Evolutionary conservation across 1,140 invertebrate genomes (phyloP).

Genomic region (Drosophila miranda): DNA sequence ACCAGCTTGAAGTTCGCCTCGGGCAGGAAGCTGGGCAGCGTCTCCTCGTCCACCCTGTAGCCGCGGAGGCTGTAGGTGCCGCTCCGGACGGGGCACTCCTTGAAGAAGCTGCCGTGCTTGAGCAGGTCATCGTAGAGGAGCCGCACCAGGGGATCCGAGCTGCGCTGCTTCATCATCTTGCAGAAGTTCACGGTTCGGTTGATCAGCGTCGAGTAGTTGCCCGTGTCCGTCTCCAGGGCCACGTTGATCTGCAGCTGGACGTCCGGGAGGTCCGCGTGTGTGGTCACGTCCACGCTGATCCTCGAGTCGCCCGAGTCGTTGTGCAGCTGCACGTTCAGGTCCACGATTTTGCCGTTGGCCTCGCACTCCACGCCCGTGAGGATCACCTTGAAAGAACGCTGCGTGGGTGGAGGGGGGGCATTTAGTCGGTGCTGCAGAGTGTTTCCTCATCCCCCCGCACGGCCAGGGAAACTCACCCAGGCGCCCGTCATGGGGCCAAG

Average conservation of each 20-base stretch:
- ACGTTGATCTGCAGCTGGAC: slow-evolving; percentile 39
- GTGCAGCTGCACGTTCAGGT: slow-evolving; percentile 52
- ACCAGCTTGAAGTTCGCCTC: slow-evolving; percentile 58
- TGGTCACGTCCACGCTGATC: slow-evolving; percentile 35
- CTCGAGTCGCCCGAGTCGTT: slow-evolving; percentile 46
- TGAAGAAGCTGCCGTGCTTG: slow-evolving; percentile 59
- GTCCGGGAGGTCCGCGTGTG: slow-evolving; percentile 50
- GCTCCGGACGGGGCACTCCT: slow-evolving; percentile 61
- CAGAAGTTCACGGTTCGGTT: slow-evolving; percentile 58
- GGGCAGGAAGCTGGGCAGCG: slow-evolving; percentile 70
- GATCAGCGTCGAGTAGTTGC: slow-evolving; percentile 56
- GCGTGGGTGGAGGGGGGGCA: no score
- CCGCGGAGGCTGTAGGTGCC: slow-evolving; percentile 51
- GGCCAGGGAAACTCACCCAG: slow-evolving; percentile 45
- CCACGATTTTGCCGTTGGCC: slow-evolving; percentile 50
- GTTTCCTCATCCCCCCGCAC: no score
- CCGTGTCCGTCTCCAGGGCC: slow-evolving; percentile 48
- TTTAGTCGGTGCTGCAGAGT: slow-evolving; percentile 2
- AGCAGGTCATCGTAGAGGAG: slow-evolving; percentile 65
- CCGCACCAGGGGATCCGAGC: slow-evolving; percentile 49
- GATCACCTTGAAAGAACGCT: slow-evolving; percentile 76
- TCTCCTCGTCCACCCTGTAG: slow-evolving; percentile 71
- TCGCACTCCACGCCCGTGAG: slow-evolving; percentile 53
- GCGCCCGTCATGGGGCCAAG: slow-evolving; percentile 24
- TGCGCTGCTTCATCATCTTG: slow-evolving; percentile 65